Conservation (phyloP, 37 sponge, comb jelly and placozoan genomes). For the Crambe crambe region DNA sequence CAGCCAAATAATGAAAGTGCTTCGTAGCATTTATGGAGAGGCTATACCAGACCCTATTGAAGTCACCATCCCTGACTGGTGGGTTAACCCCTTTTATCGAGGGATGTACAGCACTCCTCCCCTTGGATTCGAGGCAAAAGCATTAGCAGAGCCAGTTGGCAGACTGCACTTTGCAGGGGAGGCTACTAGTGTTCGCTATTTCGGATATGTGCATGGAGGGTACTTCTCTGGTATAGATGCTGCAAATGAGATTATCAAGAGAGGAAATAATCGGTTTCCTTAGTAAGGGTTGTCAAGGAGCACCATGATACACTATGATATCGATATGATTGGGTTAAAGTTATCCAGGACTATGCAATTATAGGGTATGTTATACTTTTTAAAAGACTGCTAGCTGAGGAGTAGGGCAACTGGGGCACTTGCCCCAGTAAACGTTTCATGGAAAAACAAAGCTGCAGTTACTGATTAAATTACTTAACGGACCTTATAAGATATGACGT, state of each 20-base stretch:
- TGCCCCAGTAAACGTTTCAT: too few relatives aligned
- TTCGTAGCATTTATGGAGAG: constrained; percentile 42
- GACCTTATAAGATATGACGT: too few relatives aligned
- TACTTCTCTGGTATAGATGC: constrained; percentile 58
- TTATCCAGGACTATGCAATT: too few relatives aligned
- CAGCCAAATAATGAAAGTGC: constrained; percentile 29
- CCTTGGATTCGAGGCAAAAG: background rate
- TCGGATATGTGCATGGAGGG: constrained; percentile 63
- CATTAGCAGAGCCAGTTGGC: constrained; percentile 31
- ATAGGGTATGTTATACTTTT: too few relatives aligned
- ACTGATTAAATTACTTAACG: too few relatives aligned
- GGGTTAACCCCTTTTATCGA: constrained; percentile 43
- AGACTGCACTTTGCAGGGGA: constrained; percentile 72
- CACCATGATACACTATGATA: too few relatives aligned
- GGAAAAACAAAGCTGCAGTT: too few relatives aligned
- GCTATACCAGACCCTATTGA: constrained; percentile 17
- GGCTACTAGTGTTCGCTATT: constrained; percentile 27
- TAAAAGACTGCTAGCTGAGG: too few relatives aligned
- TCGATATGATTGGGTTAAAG: too few relatives aligned
- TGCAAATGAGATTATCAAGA: constrained; percentile 36
- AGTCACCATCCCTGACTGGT: constrained; percentile 49
- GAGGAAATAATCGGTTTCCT: too few relatives aligned
- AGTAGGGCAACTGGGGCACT: too few relatives aligned
- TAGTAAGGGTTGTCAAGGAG: too few relatives aligned
- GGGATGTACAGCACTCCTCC: constrained; percentile 52